These are phyloP conservation scores for Plagiodera versicolora DNA, from an alignment of 2,888 invertebrate genomes.

Conservation along the genomic window DNA sequence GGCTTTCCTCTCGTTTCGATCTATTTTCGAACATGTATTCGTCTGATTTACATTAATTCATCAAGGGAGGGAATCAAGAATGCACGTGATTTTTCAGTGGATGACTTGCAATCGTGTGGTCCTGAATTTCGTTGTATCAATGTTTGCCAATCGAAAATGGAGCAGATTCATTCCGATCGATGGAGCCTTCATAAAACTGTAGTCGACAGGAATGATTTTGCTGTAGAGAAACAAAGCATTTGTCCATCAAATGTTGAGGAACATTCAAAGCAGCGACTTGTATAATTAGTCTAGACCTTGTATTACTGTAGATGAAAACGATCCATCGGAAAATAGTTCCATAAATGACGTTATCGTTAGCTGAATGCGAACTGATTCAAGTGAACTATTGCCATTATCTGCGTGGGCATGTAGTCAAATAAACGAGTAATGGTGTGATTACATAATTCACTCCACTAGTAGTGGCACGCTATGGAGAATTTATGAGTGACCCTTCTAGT, in stretches of 20 bases:
- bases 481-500: conserved; percentile 1
- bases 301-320: no score
- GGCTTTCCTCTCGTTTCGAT: neutral
- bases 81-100: neutral
- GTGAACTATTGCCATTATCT: neutral
- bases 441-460: neutral
- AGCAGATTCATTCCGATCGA: neutral
- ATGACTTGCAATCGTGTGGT: neutral
- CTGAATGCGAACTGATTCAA: neutral
- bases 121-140: neutral
- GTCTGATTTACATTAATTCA: neutral
- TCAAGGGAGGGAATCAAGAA: neutral
- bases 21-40: neutral
- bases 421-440: conserved; percentile 1
- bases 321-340: neutral
- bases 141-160: neutral
- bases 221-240: no score
- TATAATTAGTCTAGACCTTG: no score
- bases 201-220: no score
- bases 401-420: neutral
- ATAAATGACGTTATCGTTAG: neutral
- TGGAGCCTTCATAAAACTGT: neutral
- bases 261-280: no score
- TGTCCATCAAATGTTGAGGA: no score
- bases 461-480: neutral